Base-by-base conservation (phyloP, 2,888 invertebrate species). In the Athalia rosae region DNA sequence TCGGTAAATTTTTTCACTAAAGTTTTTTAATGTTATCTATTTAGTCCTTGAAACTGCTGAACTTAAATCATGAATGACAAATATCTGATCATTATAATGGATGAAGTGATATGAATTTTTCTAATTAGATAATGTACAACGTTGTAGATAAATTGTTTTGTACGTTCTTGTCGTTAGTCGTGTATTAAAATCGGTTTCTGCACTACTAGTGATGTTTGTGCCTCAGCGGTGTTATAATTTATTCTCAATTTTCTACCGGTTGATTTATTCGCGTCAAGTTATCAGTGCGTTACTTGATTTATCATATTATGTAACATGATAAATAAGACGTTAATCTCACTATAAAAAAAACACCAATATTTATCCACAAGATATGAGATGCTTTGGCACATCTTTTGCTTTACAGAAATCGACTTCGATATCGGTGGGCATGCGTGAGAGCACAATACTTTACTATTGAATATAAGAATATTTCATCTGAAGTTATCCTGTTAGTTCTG, bases 391-490 rank as follows among this genome's bases (percentile, higher is more conserved):
- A 71, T 71, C 58, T 45, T 45, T 58, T 58, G 71, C 71, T 58
- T 58, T 71, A 45, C 58, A 56, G 45, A 71, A 58, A 58, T 58
- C 43, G 47, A 71, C 41, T 71, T 71, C 50, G 9, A 71, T 50
- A 58, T 45, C 71, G 58, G 56, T 71, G 50, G 15, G 71, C 71
- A 58, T 58, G 71, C 56, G 56, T 58, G 41, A 58, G 58, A 58
- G 71, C 56, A 71, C 71, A 58, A 71, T 71, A 71, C 50, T 56
- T 71, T 71, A 71, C 71, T 71, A 58, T 71, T 71, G 58, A 71
- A 58, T 71, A 58, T 71, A 71, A 71, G 58, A 58, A 58, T 71
- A 58, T 15, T 71, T 45, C 58, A 45, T 71, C 58, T 45, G 5
- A 58, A 71, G 56, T 58, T 13, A 58, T 45, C 45, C 58, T 13